phyloP scores from a whole-genome alignment of 2,113 vertebrate species.

The Clarias macrocephalus region DNA sequence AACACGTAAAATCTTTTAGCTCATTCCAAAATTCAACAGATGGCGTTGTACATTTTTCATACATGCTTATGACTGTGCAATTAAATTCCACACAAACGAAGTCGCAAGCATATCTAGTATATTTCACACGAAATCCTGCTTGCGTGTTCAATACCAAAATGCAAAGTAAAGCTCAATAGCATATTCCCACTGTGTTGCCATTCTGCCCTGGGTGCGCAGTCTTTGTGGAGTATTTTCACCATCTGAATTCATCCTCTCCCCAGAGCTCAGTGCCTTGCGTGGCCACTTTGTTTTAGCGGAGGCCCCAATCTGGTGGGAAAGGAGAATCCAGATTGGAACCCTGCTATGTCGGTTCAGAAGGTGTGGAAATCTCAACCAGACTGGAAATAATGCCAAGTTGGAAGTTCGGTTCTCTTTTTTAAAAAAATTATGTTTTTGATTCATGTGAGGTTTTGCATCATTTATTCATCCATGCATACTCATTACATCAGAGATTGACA shows the following conservation, averaged over 20 bases:
- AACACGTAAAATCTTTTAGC: too few species aligned
- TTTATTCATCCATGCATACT: not conserved
- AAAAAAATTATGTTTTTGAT: not conserved
- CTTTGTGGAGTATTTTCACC: slow-evolving; percentile 46
- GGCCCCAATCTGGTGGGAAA: slow-evolving; percentile 53
- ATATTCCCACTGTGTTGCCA: slow-evolving; percentile 38
- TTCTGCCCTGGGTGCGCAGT: slow-evolving; percentile 38
- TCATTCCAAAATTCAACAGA: too few species aligned
- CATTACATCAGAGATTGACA: not conserved
- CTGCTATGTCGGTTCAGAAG: slow-evolving; percentile 56
- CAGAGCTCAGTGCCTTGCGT: slow-evolving; percentile 40
- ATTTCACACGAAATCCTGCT: slow-evolving; percentile 5
- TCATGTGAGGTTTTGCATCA: not conserved
- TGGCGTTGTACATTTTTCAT: too few species aligned
- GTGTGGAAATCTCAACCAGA: slow-evolving; percentile 63
- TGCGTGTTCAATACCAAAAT: not conserved
- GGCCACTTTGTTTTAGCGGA: slow-evolving; percentile 50
- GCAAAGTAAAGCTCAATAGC: slow-evolving; percentile 33
- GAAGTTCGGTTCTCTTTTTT: slow-evolving; percentile 20
- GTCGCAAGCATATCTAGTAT: too few species aligned
- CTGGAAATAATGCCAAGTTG: slow-evolving; percentile 53
- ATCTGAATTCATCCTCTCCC: slow-evolving; percentile 45
- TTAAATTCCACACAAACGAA: too few species aligned
- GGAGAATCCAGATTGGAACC: slow-evolving; percentile 42
- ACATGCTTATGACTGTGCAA: too few species aligned